Percentiles rank a stretch among this genome's conserved stretches.
Evolutionary conservation across 2,888 invertebrate species (phyloP).

Genomic region (Nezara viridula): DNA sequence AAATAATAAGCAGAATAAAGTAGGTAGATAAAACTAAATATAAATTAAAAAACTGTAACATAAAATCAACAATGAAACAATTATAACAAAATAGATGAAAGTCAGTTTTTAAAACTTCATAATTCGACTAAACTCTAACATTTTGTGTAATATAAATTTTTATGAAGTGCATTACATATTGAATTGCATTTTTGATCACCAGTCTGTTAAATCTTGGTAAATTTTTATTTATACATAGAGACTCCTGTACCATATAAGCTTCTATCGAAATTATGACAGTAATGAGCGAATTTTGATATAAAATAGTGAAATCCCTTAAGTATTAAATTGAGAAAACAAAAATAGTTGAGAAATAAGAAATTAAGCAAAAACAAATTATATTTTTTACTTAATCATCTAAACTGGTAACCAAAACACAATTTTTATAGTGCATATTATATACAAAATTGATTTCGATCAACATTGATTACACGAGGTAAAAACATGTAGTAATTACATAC

Average conservation of each 20-base stretch:
- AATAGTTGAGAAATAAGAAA: background rate
- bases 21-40: background rate
- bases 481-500: slow-evolving; percentile 4
- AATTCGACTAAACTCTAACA: background rate
- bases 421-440: slow-evolving; percentile 24
- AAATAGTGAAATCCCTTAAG: background rate
- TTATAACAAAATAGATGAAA: background rate
- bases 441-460: background rate
- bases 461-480: slow-evolving; percentile 12
- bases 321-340: background rate
- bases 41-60: background rate
- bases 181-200: background rate
- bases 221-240: background rate
- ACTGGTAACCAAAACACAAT: background rate
- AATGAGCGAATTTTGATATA: background rate
- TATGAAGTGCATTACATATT: background rate
- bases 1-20: background rate
- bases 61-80: background rate
- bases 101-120: background rate
- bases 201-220: background rate
- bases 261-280: background rate
- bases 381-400: background rate
- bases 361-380: background rate
- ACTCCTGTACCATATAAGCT: background rate
- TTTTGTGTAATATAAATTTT: background rate